These are phyloP conservation scores for Oegoconia quadripuncta DNA, from an alignment of 2,888 invertebrate species.

Conservation along the genomic window DNA sequence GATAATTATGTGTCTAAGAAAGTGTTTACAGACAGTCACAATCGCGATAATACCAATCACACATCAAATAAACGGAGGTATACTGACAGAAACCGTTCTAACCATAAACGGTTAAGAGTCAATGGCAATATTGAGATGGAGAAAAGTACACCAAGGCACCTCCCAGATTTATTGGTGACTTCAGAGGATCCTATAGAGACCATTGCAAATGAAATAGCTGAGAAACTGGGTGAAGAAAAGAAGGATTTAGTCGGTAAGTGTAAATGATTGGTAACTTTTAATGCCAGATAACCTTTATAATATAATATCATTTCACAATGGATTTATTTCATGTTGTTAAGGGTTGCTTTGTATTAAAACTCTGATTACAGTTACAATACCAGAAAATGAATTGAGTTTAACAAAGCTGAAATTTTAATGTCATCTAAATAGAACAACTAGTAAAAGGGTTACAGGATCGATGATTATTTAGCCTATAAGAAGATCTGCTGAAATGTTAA, in stretches of 20 bases:
- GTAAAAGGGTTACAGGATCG: no score
- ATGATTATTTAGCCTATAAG: no score
- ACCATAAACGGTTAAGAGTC: constrained; percentile 73
- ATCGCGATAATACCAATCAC: constrained; percentile 32
- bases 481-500: no score
- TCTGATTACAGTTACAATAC: no score
- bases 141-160: constrained; percentile 73
- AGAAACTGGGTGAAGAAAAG: constrained; percentile 86
- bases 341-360: no score
- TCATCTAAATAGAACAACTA: no score
- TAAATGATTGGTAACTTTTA: not conserved
- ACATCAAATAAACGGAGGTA: constrained; percentile 78
- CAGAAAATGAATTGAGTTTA: no score
- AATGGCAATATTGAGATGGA: constrained; percentile 59
- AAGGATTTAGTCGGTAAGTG: constrained; percentile 84
- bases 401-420: no score
- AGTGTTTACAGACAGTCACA: constrained; percentile 48
- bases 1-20: constrained; percentile 64
- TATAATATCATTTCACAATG: no score
- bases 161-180: constrained; percentile 79
- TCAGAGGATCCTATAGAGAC: constrained; percentile 75
- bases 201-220: constrained; percentile 85
- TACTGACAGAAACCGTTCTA: constrained; percentile 78
- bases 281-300: not conserved
- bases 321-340: no score